Evolutionary conservation across 1,140 invertebrate genomes (phyloP), one percentile per base, ranked within the genome.

Genomic region (Anastrepha ludens): DNA sequence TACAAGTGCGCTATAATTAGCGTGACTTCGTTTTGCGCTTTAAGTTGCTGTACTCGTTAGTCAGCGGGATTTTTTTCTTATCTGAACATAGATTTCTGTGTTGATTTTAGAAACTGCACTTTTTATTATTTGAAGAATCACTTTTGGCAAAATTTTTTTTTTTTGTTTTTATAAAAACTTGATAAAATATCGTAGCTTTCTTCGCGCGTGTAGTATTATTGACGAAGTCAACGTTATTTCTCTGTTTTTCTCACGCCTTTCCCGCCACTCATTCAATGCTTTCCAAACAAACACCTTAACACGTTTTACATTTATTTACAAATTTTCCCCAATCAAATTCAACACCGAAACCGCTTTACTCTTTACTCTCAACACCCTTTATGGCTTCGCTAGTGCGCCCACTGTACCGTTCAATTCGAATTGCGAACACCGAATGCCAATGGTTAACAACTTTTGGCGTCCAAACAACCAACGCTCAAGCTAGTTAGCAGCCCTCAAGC

Each of bases 1-100:
- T 58, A 59, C 67, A 59, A 87, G 70, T 55, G 50, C 64, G 60
- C 64, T 87, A 67, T 87, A 44, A 81, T 81, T 81, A 81, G 74
- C 74, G 74, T 81, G 74, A 81, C 47, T 55, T 8, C 15, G 60
- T 17, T 17, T 55, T 6, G 60, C 60, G 60, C 9, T 4, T 62
- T 62, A 47, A 58, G 74, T 81, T 81, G 74, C 55, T 81, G 47
- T 81, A 55, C 74, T 20, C 47, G 74, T 81, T 81, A 81, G 74
- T 81, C 47, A 15, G 55, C 17, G 15, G 55, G 41, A 17, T 44
- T 81, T 81, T 55, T 81, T 81, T 3, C 6, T 50, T 74, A 39
- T 6, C 41, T 74, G 50, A 47, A 47, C 47, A 81, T n/a, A 29
- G 74, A 29, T 1, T 13, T 81, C 47, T 7, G 6, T 55, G 17